A percentile compares a stretch with the other conserved stretches of the same genome.
phyloP scores from a whole-genome alignment of 2,888 invertebrate species.

The Calephelis perditalis region DNA sequence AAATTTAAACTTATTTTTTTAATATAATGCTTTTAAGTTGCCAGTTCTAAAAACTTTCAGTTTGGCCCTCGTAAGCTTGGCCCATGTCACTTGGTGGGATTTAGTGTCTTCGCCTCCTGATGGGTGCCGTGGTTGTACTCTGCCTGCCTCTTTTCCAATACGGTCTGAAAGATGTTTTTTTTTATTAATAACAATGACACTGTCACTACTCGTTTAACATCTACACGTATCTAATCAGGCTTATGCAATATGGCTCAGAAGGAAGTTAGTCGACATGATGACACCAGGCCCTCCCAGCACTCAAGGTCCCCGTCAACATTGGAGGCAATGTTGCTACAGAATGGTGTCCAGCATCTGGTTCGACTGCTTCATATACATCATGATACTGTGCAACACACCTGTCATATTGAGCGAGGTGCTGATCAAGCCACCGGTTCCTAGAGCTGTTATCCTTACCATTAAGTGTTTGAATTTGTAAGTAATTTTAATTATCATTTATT shows the following conservation, averaged over 20 bases:
- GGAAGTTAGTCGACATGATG: constrained; percentile 58
- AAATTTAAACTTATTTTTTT: too few species aligned
- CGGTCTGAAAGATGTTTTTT: too few species aligned
- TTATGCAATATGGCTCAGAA: constrained; percentile 62
- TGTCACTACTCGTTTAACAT: too few species aligned
- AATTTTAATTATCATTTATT: background rate
- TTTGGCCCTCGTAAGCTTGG: too few species aligned
- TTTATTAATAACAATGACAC: too few species aligned
- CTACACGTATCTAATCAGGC: constrained; percentile 35
- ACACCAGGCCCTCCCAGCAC: constrained; percentile 46
- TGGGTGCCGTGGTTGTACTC: too few species aligned
- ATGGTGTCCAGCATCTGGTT: constrained; percentile 59
- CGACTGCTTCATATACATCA: constrained; percentile 60
- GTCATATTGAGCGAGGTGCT: constrained; percentile 61
- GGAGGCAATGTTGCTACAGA: constrained; percentile 53
- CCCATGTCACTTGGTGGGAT: too few species aligned
- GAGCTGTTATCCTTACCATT: constrained; percentile 38
- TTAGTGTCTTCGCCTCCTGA: too few species aligned
- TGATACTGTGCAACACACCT: constrained; percentile 63
- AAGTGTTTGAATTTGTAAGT: constrained; percentile 63
- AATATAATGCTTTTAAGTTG: too few species aligned
- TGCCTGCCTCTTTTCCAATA: too few species aligned
- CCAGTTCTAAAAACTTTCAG: too few species aligned
- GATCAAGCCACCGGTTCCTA: constrained; percentile 38
- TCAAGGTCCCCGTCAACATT: constrained; percentile 50